phyloP scores from a whole-genome alignment of 2,888 invertebrate species.

The Oligia fasciuncula region DNA sequence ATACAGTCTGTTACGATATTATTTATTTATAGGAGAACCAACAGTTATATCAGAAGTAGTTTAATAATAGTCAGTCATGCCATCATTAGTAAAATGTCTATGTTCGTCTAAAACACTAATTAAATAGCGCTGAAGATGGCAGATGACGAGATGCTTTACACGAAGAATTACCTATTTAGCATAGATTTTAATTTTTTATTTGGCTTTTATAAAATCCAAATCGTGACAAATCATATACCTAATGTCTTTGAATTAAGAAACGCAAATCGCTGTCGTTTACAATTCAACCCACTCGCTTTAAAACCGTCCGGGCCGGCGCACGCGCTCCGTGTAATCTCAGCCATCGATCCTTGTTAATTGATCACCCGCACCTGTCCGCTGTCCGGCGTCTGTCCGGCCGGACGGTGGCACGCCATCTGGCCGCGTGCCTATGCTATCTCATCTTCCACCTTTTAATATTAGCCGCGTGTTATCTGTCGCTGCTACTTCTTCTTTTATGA shows the following conservation, averaged over 20 bases:
- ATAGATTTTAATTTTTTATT: background rate
- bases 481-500: conserved; percentile 46
- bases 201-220: background rate
- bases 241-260: background rate
- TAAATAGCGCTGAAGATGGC: background rate
- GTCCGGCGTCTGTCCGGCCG: conserved; percentile 55
- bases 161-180: background rate
- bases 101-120: background rate
- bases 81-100: background rate
- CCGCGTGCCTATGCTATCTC: conserved; percentile 71
- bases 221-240: background rate
- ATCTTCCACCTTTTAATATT: conserved; percentile 68
- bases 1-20: background rate
- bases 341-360: conserved; percentile 86
- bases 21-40: too few relatives aligned
- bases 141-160: background rate
- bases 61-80: background rate
- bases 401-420: conserved; percentile 66
- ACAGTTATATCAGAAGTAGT: too few relatives aligned
- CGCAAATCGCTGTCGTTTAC: conserved; percentile 31
- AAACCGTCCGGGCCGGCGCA: conserved; percentile 68
- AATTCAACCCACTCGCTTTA: conserved; percentile 15
- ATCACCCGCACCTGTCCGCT: conserved; percentile 83
- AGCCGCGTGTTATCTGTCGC: conserved; percentile 58
- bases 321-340: conserved; percentile 80